phyloP scores from a whole-genome alignment of 1,140 invertebrate species.

The Laupala kohalensis region DNA sequence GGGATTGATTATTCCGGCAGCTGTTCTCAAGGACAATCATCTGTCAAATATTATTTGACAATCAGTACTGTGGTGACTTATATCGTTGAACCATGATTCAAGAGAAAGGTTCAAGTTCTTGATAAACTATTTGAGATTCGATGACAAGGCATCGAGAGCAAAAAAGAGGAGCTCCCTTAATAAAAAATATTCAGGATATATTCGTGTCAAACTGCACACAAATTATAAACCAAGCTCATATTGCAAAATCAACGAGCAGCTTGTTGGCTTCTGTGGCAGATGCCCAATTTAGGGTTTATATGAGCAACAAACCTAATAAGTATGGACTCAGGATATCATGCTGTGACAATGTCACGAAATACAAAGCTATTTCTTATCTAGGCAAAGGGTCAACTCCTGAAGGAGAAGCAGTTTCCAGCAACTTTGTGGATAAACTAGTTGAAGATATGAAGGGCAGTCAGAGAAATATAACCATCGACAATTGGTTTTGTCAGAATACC shows the following conservation, averaged over 20 bases:
- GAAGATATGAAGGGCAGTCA: no score
- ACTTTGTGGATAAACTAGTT: no score
- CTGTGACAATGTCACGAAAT: conserved; percentile 16
- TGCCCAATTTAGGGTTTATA: conserved; percentile 25
- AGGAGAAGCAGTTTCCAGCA: no score
- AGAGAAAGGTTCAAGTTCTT: neutral
- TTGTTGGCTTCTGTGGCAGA: conserved; percentile 23
- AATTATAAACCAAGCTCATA: conserved; percentile 12
- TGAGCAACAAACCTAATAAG: conserved; percentile 23
- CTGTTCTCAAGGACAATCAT: no score
- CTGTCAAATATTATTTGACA: no score
- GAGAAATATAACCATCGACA: no score
- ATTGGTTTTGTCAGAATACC: no score
- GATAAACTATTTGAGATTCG: conserved; percentile 1
- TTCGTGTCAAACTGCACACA: conserved; percentile 13
- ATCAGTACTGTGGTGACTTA: no score
- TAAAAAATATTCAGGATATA: conserved; percentile 2
- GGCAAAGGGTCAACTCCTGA: no score
- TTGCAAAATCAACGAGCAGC: conserved; percentile 25
- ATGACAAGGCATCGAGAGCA: neutral
- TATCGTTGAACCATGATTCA: no score
- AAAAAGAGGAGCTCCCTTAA: neutral
- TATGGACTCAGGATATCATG: conserved; percentile 20
- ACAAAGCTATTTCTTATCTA: conserved; percentile 6
- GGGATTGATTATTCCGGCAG: no score